Base-by-base conservation (phyloP, 2,888 invertebrate species). In the Ditylenchus weischeri region DNA sequence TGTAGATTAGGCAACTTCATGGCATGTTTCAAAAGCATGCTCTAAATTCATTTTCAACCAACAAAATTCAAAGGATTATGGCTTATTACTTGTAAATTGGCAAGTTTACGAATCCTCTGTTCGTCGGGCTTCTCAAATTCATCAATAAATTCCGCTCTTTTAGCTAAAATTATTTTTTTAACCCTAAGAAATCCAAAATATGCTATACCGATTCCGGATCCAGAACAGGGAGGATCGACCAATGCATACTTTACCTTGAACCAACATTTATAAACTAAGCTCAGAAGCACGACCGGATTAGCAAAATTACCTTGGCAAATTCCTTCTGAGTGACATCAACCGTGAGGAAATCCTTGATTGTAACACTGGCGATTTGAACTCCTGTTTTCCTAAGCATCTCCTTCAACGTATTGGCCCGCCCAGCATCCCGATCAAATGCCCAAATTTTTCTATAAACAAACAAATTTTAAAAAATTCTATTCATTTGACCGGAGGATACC, bases 21-120 rank as follows among this genome's bases (percentile, higher is more conserved):
- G 0, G 95, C 93, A 83, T 92, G 91, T 66, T 89, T 88, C 0
- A 99, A 85, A 67, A 96, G 88, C 82, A 89, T 89, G 35, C 89
- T 88, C 86, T 94, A 92, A 35, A n/a, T 23, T 10, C 3, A 23
- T 18, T 11, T 18, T 36, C 15, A 36, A 60, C 21, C 3, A 3
- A 57, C 21, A 10, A 29, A 29, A 19, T 10, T 18, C 19, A 11
- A 64, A 66, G 48, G 21, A 38, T 29, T 29, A 8, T 2, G 11
- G 43, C 43, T 15, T 13, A 43, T 51, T 49, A 68, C 79, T 72
- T 80, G 83, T 36, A 83, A 65, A 64, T 83, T 82, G 60, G 76
- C 77, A 61, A 83, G 60, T 48, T 74, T 74, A 19, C 72, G 70
- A 11, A 82, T 57, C 58, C 83, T 66, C 23, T 74, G 75, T 19